A percentile compares a stretch with the other conserved stretches of the same genome.
Evolutionary conservation across 2,888 invertebrate species (phyloP).

Genomic region (Hirtodrosophila trivittata): DNA sequence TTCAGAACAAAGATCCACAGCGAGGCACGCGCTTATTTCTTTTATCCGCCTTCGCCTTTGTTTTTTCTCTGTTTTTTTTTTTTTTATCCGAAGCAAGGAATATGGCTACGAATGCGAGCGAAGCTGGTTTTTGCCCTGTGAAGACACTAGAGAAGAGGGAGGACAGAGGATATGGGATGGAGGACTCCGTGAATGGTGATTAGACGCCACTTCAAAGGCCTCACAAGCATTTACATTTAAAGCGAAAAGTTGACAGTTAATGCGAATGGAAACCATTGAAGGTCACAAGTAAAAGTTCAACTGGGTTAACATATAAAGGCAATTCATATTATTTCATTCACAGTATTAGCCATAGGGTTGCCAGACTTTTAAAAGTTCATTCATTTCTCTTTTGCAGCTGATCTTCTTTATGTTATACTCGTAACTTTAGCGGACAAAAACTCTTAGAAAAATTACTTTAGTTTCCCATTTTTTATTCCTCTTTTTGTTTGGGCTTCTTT

Average conservation of each 20-base stretch:
- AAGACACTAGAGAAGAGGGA: neutral
- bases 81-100: conserved; percentile 4
- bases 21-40: conserved; percentile 68
- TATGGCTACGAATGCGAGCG: conserved; percentile 10
- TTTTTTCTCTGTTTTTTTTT: conserved; percentile 29
- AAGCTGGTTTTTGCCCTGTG: conserved; percentile 3
- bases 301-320: conserved; percentile 1
- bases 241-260: conserved; percentile 50
- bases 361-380: no score
- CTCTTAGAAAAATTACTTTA: no score
- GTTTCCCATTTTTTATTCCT: no score
- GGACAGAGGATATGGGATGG: neutral
- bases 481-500: no score
- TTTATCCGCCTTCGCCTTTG: conserved; percentile 63
- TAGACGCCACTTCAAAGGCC: conserved; percentile 63
- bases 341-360: no score
- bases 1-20: conserved; percentile 27
- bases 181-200: conserved; percentile 45
- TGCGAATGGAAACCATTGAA: conserved; percentile 39
- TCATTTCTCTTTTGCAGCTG: no score
- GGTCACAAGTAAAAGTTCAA: conserved; percentile 53
- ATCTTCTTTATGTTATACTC: no score
- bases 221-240: conserved; percentile 49
- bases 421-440: no score
- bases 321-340: no score